Conservation (phyloP, 2,888 invertebrate species). For the Hirtodrosophila confusa region DNA sequence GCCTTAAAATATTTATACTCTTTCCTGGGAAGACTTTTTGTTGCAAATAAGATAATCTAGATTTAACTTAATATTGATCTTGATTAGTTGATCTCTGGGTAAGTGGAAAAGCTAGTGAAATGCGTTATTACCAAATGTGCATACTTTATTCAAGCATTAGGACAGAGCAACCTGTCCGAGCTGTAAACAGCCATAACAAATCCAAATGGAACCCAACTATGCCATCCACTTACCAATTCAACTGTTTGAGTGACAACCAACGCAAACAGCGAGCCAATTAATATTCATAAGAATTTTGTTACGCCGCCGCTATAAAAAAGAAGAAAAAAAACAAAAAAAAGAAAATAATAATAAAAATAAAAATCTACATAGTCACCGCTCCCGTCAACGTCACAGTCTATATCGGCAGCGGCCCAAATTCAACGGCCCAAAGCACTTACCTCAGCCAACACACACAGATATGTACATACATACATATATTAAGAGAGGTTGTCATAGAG, state of each 20-base stretch:
- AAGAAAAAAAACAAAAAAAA: constrained; percentile 15
- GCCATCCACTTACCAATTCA: constrained; percentile 51
- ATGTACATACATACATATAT: neutral
- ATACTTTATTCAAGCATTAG: constrained; percentile 14
- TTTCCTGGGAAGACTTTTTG: too few relatives aligned
- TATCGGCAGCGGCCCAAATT: constrained; percentile 38
- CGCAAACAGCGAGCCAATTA: constrained; percentile 73
- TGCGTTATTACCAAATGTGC: neutral
- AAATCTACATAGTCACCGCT: constrained; percentile 58
- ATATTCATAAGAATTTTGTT: constrained; percentile 78
- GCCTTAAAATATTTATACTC: too few relatives aligned
- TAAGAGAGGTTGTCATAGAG: constrained; percentile 15
- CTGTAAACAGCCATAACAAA: constrained; percentile 52
- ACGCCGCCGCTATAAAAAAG: constrained; percentile 61
- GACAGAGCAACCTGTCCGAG: constrained; percentile 42
- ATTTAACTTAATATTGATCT: too few relatives aligned
- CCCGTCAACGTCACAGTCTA: constrained; percentile 48
- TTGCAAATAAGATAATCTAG: too few relatives aligned
- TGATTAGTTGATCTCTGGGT: constrained; percentile 5
- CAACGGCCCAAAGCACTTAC: constrained; percentile 66
- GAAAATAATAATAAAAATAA: constrained; percentile 52
- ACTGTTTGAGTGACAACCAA: constrained; percentile 65
- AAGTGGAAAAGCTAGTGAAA: neutral
- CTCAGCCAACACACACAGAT: constrained; percentile 44
- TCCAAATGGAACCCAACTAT: constrained; percentile 46